phyloP scores from a whole-genome alignment of 2,888 invertebrate species.

The Cantharis nigra region DNA sequence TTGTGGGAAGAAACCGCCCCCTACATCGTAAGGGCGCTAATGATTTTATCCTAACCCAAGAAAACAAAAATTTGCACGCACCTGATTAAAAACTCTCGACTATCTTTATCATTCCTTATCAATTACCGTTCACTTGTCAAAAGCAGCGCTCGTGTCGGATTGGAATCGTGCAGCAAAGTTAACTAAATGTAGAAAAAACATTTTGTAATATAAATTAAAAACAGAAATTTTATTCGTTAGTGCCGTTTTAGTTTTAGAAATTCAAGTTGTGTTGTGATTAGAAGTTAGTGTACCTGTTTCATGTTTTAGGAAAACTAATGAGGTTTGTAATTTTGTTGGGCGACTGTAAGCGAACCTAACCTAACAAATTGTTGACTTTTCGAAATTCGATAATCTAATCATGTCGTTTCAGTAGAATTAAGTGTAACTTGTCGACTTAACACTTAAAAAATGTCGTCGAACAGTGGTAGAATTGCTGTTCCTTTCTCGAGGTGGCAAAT shows the following conservation, averaged over 20 bases:
- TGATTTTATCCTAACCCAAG: no score
- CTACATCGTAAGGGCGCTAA: no score
- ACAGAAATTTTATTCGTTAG: background rate
- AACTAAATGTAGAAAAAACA: background rate
- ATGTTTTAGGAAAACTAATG: background rate
- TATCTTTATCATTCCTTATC: background rate
- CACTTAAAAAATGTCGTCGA: conserved; percentile 36
- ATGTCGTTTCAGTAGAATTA: conserved; percentile 11
- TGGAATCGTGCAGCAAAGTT: background rate
- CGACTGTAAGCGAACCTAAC: background rate
- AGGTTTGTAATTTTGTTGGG: background rate
- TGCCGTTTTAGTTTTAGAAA: background rate
- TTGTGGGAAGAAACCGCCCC: no score
- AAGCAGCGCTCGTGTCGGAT: background rate
- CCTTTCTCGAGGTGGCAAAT: conserved; percentile 83
- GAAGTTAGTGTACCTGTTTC: background rate
- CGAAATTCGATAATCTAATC: background rate
- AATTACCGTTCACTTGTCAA: background rate
- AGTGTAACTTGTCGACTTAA: background rate
- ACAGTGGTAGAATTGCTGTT: conserved; percentile 31
- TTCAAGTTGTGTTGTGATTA: background rate
- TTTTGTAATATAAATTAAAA: background rate
- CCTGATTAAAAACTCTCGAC: background rate
- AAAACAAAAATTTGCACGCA: background rate
- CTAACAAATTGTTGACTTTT: background rate